Evolutionary conservation across 1,140 invertebrate species (phyloP), one percentile per base, ranked within the genome.

Genomic region (Galendromus occidentalis): DNA sequence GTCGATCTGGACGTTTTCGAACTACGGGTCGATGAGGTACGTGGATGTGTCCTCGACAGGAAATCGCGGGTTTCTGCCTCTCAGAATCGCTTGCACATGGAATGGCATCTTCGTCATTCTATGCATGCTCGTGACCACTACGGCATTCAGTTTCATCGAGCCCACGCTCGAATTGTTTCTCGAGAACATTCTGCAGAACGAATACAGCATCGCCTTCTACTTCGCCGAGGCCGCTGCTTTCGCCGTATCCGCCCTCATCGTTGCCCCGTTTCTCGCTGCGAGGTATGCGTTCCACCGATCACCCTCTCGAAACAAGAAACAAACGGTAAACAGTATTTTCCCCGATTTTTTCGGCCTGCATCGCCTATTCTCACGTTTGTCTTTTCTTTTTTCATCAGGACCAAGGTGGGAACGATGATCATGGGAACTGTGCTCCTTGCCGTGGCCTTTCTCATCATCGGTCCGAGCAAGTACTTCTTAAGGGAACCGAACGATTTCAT

Each of bases 341-440:
- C n/a, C n/a, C n/a, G n/a, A n/a, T n/a, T n/a, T n/a, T n/a, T n/a
- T n/a, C n/a, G n/a, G n/a, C n/a, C n/a, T n/a, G n/a, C n/a, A n/a
- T n/a, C n/a, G n/a, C 33, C 33, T 6, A 39, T 39, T 6, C 33
- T 9, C 33, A 39, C 4, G 45, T 14, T 5, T 47, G 45, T 47
- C 18, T 47, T 14, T 47, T 33, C 1, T 59, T 25, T 59, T 14
- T 22, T 17, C 2, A 59, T 20, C 51, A 59, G 51, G 22, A 29
- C 51, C 25, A 59, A 59, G 33, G 33, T 59, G 51, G 51, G 51
- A 17, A 59, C 51, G 14, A 59, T 59, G 51, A 59, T 59, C 51
- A 29, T 22, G 22, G 51, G 51, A 59, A 59, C 51, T 17, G 2
- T 33, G 14, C n/a, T 59, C 22, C 51, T 59, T 14, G 51, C 25